Percentiles rank a stretch among this genome's conserved stretches.
Evolutionary conservation across 1,140 invertebrate genomes (phyloP).

Genomic region (Octopus bimaculoides): DNA sequence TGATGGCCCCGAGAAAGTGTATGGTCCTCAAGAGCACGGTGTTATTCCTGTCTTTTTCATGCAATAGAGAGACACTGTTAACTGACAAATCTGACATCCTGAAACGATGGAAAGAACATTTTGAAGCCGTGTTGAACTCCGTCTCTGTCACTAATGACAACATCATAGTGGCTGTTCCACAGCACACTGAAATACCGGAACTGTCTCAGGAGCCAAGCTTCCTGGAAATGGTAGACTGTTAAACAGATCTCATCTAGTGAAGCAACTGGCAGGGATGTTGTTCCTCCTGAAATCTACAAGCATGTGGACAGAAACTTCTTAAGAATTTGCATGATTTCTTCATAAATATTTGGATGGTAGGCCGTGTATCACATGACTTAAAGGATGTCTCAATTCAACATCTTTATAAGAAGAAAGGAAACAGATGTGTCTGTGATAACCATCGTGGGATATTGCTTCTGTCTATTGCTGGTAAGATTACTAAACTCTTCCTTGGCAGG

Average conservation of each 20-base stretch:
- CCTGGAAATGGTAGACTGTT: conserved; percentile 17
- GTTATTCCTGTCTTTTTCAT: background rate
- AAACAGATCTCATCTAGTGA: conserved; percentile 20
- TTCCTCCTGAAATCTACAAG: conserved; percentile 25
- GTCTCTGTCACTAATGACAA: background rate
- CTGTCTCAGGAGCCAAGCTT: too few species aligned
- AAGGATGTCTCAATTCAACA: background rate
- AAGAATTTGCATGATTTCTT: conserved; percentile 5
- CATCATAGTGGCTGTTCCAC: too few species aligned
- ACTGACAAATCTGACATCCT: background rate
- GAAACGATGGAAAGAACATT: background rate
- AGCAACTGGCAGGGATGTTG: background rate
- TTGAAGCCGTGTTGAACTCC: background rate
- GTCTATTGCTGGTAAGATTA: background rate
- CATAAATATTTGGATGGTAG: background rate
- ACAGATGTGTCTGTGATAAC: background rate
- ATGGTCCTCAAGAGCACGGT: background rate
- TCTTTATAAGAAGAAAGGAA: background rate
- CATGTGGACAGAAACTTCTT: background rate
- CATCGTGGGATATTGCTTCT: background rate
- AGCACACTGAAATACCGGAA: too few species aligned
- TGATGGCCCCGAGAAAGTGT: background rate
- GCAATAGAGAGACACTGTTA: background rate
- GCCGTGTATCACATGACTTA: background rate
- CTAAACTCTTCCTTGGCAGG: background rate